Percentiles rank a stretch among this genome's conserved stretches.
Conservation (phyloP, 2,113 vertebrate species). For the Romanogobio albipinnatus region DNA sequence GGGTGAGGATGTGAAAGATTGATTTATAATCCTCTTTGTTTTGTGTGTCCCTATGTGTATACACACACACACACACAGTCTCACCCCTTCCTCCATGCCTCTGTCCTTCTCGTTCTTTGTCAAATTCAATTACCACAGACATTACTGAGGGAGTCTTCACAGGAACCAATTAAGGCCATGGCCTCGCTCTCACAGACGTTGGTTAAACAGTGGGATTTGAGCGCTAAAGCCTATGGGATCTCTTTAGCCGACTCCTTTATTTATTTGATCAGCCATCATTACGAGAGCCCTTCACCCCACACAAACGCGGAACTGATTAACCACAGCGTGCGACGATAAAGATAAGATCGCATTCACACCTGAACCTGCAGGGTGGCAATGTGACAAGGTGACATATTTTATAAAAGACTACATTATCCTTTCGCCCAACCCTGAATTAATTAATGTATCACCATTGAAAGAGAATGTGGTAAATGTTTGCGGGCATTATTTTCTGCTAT, state of each 20-base stretch:
- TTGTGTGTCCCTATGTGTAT: constrained; percentile 23
- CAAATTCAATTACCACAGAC: constrained; percentile 55
- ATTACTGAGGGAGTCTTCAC: constrained; percentile 50
- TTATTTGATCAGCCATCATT: constrained; percentile 45
- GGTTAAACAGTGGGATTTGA: constrained; percentile 52
- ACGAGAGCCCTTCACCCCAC: constrained; percentile 42
- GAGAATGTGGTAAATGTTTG: background rate
- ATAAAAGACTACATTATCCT: background rate
- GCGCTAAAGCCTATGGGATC: constrained; percentile 45
- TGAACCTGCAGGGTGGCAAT: constrained; percentile 5
- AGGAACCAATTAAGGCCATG: constrained; percentile 45
- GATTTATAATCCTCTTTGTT: constrained; percentile 57
- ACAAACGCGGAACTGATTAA: constrained; percentile 25
- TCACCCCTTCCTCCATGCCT: constrained; percentile 21
- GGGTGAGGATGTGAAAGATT: constrained; percentile 37
- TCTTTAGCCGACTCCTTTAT: constrained; percentile 45
- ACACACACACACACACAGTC: background rate
- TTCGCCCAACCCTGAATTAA: background rate
- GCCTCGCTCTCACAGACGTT: constrained; percentile 26
- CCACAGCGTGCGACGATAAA: background rate
- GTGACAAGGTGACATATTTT: constrained; percentile 35
- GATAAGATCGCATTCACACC: constrained; percentile 37
- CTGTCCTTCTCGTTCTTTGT: constrained; percentile 47
- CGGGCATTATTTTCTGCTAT: background rate
- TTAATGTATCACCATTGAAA: background rate